These are phyloP conservation scores for Lysiphlebus fabarum DNA, from an alignment of 1,140 invertebrate genomes.

Conservation along the genomic window DNA sequence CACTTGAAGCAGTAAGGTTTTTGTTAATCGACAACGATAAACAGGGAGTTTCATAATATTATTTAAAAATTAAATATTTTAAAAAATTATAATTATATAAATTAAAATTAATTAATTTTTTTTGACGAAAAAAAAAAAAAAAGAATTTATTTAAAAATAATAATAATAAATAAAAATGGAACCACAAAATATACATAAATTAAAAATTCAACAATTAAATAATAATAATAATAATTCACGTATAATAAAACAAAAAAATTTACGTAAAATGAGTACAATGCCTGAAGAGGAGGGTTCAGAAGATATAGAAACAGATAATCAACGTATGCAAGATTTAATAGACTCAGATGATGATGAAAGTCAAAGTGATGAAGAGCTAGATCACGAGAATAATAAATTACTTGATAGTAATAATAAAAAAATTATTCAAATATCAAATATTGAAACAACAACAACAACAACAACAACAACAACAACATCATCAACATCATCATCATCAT, in stretches of 20 bases:
- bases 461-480: constrained; percentile 24
- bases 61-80: too few relatives aligned
- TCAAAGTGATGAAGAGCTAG: constrained; percentile 33
- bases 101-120: too few relatives aligned
- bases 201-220: too few relatives aligned
- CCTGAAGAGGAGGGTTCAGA: constrained; percentile 43
- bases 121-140: too few relatives aligned
- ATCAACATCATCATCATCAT: constrained; percentile 20
- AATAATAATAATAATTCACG: constrained; percentile 14
- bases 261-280: constrained; percentile 47
- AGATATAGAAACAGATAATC: constrained; percentile 37
- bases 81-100: too few relatives aligned
- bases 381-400: constrained; percentile 36
- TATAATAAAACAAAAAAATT: constrained; percentile 23
- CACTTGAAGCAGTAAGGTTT: too few relatives aligned
- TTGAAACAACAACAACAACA: constrained; percentile 16
- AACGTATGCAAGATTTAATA: constrained; percentile 16
- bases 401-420: constrained; percentile 30
- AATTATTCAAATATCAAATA: constrained; percentile 27
- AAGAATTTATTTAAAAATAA: too few relatives aligned
- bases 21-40: too few relatives aligned
- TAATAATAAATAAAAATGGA: too few relatives aligned
- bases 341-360: constrained; percentile 34
- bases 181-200: too few relatives aligned
- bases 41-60: too few relatives aligned